Evolutionary conservation across 2,113 vertebrate species (phyloP).

Genomic region (Bagarius yarrelli): DNA sequence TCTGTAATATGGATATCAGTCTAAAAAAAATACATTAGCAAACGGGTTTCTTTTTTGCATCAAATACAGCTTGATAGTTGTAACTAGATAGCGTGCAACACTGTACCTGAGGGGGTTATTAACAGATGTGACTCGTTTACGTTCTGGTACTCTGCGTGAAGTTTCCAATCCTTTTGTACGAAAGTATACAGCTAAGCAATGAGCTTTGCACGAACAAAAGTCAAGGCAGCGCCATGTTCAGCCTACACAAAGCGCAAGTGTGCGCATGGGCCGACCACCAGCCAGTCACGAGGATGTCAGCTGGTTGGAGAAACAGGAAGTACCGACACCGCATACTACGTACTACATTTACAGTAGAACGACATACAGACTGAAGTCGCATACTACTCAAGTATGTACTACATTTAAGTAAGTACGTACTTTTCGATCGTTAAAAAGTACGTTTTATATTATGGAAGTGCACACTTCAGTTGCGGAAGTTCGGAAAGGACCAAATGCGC

Average conservation of each 20-base stretch:
- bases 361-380: no score
- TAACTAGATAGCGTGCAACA: conserved; percentile 11
- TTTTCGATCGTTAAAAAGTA: no score
- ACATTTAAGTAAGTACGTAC: no score
- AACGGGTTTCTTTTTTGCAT: conserved; percentile 11
- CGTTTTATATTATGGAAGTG: no score
- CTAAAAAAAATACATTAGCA: background rate
- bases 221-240: conserved; percentile 79
- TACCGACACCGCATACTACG: no score
- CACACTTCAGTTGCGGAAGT: no score
- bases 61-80: conserved; percentile 38
- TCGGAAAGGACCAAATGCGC: no score
- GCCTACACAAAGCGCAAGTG: conserved; percentile 48
- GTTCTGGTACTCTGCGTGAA: conserved; percentile 60
- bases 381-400: no score
- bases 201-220: conserved; percentile 61
- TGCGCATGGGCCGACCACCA: conserved; percentile 63
- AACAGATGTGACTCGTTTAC: conserved; percentile 55
- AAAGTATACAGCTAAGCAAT: conserved; percentile 58
- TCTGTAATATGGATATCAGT: background rate
- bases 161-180: conserved; percentile 58
- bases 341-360: no score
- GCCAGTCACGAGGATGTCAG: conserved; percentile 75
- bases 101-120: conserved; percentile 66
- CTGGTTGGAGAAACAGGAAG: conserved; percentile 59